Conservation (phyloP, 2,113 vertebrate genomes). For the Antechinus flavipes region DNA sequence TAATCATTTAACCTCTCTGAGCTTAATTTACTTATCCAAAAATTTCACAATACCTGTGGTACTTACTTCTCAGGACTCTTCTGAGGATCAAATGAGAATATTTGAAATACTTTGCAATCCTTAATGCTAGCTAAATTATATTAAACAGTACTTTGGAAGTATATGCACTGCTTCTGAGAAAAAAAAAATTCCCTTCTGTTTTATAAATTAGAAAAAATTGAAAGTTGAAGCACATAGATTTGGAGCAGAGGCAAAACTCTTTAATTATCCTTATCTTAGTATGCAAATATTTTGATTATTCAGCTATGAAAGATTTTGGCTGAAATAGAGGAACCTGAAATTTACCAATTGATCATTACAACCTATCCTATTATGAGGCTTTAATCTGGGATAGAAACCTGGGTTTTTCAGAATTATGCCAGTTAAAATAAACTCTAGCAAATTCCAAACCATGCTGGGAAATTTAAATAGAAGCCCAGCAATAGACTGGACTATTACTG, state of each 20-base stretch:
- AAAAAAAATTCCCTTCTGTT: slow-evolving; percentile 14
- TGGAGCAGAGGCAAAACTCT: not conserved
- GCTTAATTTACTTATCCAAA: not conserved
- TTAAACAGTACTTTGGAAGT: not conserved
- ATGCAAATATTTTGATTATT: slow-evolving; percentile 42
- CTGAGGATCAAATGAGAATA: not conserved
- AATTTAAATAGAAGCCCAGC: not conserved
- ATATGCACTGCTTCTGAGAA: slow-evolving; percentile 23
- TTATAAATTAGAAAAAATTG: slow-evolving; percentile 40
- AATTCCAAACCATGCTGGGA: not conserved
- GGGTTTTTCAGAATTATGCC: not conserved
- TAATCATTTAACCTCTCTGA: not conserved
- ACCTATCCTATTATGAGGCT: not conserved
- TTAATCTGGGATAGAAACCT: not conserved
- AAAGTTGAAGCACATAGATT: slow-evolving; percentile 21
- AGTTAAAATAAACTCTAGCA: not conserved
- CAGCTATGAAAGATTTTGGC: slow-evolving; percentile 29
- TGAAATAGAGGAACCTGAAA: not conserved
- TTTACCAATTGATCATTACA: slow-evolving; percentile 36
- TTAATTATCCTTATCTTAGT: slow-evolving; percentile 29
- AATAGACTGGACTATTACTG: not conserved
- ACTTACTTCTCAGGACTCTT: not conserved
- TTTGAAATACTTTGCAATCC: not conserved
- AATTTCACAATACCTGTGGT: not conserved
- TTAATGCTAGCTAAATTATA: not conserved